phyloP scores from a whole-genome alignment of 1,140 invertebrate species.

The Drosophila paulistorum region DNA sequence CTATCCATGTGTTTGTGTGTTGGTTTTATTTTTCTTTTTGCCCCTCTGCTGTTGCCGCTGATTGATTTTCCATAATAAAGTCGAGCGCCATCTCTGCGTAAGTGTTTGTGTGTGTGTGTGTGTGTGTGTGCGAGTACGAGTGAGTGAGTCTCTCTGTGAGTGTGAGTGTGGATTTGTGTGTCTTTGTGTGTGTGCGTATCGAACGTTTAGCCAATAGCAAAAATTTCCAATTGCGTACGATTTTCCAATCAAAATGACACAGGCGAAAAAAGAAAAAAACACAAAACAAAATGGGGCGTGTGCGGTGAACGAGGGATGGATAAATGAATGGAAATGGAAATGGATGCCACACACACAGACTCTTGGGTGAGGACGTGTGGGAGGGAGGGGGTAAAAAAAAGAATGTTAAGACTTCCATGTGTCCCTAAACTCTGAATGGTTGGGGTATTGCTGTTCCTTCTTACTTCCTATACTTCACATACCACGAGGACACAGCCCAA shows the following conservation, averaged over 20 bases:
- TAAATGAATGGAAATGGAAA: conserved; percentile 17
- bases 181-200: conserved; percentile 50
- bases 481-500: conserved; percentile 22
- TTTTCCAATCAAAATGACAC: conserved; percentile 80
- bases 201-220: conserved; percentile 78
- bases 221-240: conserved; percentile 79
- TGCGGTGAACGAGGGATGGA: conserved; percentile 34
- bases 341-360: conserved; percentile 14
- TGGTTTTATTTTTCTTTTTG: conserved; percentile 30
- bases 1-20: conserved; percentile 2
- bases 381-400: background rate
- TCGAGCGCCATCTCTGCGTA: conserved; percentile 51
- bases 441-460: background rate
- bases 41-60: conserved; percentile 31
- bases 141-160: conserved; percentile 5
- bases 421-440: background rate
- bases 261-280: conserved; percentile 41
- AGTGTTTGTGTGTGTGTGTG: conserved; percentile 25
- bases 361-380: background rate
- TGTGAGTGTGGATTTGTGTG: conserved; percentile 7
- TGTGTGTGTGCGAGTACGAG: conserved; percentile 11
- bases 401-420: background rate
- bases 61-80: conserved; percentile 75
- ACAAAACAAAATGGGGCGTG: conserved; percentile 22
- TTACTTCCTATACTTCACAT: background rate